Base-by-base conservation (phyloP, 2,888 invertebrate species). In the Oscheius sp. region DNA sequence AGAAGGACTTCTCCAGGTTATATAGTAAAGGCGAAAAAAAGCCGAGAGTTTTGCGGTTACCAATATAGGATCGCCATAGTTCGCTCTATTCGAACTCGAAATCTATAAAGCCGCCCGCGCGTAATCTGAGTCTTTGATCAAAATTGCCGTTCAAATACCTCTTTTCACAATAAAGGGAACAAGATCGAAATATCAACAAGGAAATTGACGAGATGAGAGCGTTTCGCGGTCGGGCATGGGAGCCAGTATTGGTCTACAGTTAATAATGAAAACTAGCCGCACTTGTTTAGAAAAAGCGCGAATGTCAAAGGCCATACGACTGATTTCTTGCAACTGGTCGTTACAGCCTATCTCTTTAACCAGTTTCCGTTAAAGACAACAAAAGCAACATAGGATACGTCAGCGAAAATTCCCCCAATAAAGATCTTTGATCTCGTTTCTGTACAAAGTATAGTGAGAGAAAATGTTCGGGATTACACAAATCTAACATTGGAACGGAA, bases 121-220 rank as follows among this genome's bases (percentile, higher is more conserved):
- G 55, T 68, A 68, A 68, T 68, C 68, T 68, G 55, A 55, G 42
- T 35, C 42, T 53, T 55, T 68, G 53, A 68, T 68, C 68, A 55
- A 42, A 55, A 68, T 35, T 42, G 68, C 53, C 55, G 65, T 65
- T 65, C 47, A 32, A 33, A 60, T 60, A 37, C 60, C 60, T 60
- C 42, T 42, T 42, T 60, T 60, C 60, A 35, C n/a, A 13, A 11
- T 35, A 13, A 60, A 42, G 42, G 42, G 42, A 42, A 42, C 42
- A 42, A 7, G 7, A 42, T 7, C 42, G 42, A 42, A 42, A 42
- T 35, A 60, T 60, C 60, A 60, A 60, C 60, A 37, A 53, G 63
- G 50, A 47, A 48, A 32, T 65, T 33, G 50, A 33, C 48, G 48
- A 21, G 55, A 13, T 21, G 55, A n/a, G 53, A 2, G 53, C 32